Evolutionary conservation across 2,113 vertebrate genomes (phyloP).

Genomic region (Aix galericulata): DNA sequence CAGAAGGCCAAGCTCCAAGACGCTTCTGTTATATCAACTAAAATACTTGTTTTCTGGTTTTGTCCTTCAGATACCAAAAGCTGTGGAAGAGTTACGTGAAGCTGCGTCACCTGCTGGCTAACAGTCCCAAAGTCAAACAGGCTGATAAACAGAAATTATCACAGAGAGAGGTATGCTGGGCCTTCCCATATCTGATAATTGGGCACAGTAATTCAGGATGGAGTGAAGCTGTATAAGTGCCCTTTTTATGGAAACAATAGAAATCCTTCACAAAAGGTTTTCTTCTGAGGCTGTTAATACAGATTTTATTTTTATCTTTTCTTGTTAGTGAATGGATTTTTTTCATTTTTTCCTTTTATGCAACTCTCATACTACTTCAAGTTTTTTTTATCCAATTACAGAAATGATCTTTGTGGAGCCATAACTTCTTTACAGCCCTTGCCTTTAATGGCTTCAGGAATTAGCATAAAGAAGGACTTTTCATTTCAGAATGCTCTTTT

Average conservation of each 20-base stretch:
- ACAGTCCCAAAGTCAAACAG: conserved; percentile 98
- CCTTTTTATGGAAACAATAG: not conserved
- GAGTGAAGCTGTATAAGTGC: not conserved
- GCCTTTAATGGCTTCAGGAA: conserved; percentile 9
- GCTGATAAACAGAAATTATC: conserved; percentile 98
- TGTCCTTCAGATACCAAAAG: conserved; percentile 93
- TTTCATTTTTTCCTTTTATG: not conserved
- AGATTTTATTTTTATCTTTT: conserved; percentile 29
- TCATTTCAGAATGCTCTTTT: conserved; percentile 11
- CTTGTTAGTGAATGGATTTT: not conserved
- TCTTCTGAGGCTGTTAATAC: not conserved
- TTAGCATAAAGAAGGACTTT: not conserved
- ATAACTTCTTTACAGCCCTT: not conserved
- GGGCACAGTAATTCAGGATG: not conserved
- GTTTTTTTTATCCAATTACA: not conserved
- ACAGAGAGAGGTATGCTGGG: conserved; percentile 89
- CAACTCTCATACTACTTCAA: not conserved
- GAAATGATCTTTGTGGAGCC: not conserved
- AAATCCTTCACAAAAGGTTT: not conserved
- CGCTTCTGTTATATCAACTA: not conserved
- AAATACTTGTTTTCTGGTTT: not conserved
- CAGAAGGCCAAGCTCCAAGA: not conserved
- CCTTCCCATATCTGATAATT: not conserved
- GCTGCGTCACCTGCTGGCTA: conserved; percentile 95
- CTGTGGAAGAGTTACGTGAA: conserved; percentile 99